Evolutionary conservation across 2,888 invertebrate genomes (phyloP).

Genomic region (Trissoscelio sp.): DNA sequence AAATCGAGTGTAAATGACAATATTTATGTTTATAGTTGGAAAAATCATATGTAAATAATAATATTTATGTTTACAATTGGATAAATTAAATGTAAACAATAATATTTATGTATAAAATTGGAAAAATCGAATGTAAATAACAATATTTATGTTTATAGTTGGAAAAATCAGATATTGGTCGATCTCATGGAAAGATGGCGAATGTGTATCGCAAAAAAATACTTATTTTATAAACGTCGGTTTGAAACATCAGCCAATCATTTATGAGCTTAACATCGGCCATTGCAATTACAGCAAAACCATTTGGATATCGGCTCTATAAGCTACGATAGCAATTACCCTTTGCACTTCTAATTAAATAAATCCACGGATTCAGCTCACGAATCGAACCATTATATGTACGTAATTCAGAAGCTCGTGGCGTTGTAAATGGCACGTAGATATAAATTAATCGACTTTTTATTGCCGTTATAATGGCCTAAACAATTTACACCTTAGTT

Average conservation of each 20-base stretch:
- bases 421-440: conserved; percentile 21
- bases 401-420: conserved; percentile 38
- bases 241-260: conserved; percentile 47
- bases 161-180: too few relatives aligned
- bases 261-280: conserved; percentile 46
- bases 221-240: not conserved
- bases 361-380: conserved; percentile 55
- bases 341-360: conserved; percentile 68
- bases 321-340: conserved; percentile 67
- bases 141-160: too few relatives aligned
- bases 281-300: conserved; percentile 34
- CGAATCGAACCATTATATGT: conserved; percentile 46
- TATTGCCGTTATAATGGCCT: not conserved
- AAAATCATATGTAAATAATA: too few relatives aligned
- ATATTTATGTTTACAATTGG: too few relatives aligned
- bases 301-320: conserved; percentile 52
- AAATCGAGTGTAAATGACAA: too few relatives aligned
- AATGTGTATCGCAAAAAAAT: conserved; percentile 1
- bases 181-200: too few relatives aligned
- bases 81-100: too few relatives aligned
- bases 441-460: conserved; percentile 34
- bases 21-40: too few relatives aligned
- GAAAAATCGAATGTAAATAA: too few relatives aligned
- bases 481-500: conserved; percentile 7
- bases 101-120: too few relatives aligned